Evolutionary conservation across 2,797 vertebrate genomes (phyloP), one percentile per base, ranked within the genome.

Genomic region (Myotis planiceps): DNA sequence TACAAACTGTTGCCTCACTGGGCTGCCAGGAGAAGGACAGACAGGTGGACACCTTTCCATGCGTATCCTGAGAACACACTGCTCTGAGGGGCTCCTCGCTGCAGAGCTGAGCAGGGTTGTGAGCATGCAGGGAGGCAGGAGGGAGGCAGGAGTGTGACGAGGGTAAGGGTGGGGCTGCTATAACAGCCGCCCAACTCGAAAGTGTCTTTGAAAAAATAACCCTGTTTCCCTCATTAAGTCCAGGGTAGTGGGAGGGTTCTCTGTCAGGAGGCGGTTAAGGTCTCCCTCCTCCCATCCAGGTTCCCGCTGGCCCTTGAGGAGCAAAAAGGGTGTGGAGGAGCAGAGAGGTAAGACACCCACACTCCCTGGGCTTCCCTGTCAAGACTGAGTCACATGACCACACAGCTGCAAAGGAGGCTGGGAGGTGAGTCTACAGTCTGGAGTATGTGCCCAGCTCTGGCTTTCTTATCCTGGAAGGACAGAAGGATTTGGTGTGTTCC

Each of bases 221-320:
- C 63, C 21, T 18, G 5, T 74, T 69, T 71, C 29, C 32, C 7
- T 55, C 19, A 29, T 5, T 14, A 34, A n/a, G 58, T 25, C 16
- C 8, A 15, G 3, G 51, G 32, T 42, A 32, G 16, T 6, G 9
- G 47, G 23, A 0, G 0, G 15, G 12, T 0, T 45, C 29, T 42
- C 21, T 5, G 2, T 34, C 32, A 6, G 6, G 29, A 27, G 27
- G 58, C 4, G 34, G 66, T 29, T 72, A 21, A n/a, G 55, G 42
- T 23, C 18, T 58, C 12, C 1, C 19, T 81, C 14, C 29, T 80
- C 39, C 10, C 0, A 5, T 16, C 8, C 14, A 8, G 25, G 10
- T 37, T 37, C 29, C 39, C 25, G 15, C 5, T 3, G 29, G 13
- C 29, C 58, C 58, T 16, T 13, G 12, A 34, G 12, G 7, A 21